Evolutionary conservation across 2,113 vertebrate genomes (phyloP).

Genomic region (Menura novaehollandiae): DNA sequence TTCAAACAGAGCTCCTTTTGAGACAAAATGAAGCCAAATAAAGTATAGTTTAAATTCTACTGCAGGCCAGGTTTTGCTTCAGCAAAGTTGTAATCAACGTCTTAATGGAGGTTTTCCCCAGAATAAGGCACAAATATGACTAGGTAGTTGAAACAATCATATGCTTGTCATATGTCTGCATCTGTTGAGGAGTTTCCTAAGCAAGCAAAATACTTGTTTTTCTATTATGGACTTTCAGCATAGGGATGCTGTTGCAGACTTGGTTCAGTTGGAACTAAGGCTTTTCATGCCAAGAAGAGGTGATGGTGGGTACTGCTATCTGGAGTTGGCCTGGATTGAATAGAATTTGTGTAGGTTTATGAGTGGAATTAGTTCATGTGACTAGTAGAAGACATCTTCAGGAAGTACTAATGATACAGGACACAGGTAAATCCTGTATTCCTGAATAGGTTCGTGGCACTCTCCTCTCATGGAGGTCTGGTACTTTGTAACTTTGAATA

Average conservation of each 20-base stretch:
- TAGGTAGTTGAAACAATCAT: neutral
- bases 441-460: rapidly evolving
- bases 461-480: neutral
- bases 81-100: neutral
- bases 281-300: neutral
- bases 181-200: neutral
- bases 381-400: neutral
- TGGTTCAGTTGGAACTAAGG: neutral
- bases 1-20: neutral
- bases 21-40: neutral
- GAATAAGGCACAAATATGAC: neutral
- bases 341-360: neutral
- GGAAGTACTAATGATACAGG: neutral
- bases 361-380: neutral
- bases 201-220: neutral
- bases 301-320: neutral
- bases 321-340: neutral
- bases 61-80: neutral
- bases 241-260: neutral
- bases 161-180: neutral
- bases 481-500: neutral
- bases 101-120: neutral
- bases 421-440: neutral
- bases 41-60: neutral
- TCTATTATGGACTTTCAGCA: neutral